Evolutionary conservation across 2,888 invertebrate species (phyloP).

Genomic region (Drosophila recens): DNA sequence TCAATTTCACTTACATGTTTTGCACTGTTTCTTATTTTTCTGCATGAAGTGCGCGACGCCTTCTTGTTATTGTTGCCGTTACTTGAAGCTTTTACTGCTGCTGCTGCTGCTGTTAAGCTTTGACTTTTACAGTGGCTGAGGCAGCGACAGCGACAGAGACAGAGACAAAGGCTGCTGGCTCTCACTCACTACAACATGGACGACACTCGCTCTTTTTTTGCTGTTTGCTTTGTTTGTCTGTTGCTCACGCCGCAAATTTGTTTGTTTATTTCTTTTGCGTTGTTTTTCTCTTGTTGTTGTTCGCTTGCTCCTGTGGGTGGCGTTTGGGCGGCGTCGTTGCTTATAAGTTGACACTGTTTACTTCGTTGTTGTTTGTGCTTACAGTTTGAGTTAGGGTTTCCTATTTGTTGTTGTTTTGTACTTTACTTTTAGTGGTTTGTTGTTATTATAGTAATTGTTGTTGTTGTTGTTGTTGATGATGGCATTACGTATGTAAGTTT

Average conservation of each 20-base stretch:
- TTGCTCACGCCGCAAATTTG: slow-evolving; percentile 48
- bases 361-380: slow-evolving; percentile 30
- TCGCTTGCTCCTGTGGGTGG: slow-evolving; percentile 28
- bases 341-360: slow-evolving; percentile 27
- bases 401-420: slow-evolving; percentile 42
- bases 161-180: background rate
- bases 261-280: slow-evolving; percentile 42
- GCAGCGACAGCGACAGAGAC: background rate
- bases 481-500: slow-evolving; percentile 10
- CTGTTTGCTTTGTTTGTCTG: slow-evolving; percentile 6
- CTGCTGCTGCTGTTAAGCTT: slow-evolving; percentile 37
- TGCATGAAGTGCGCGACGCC: slow-evolving; percentile 63
- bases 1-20: slow-evolving; percentile 78
- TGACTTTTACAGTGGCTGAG: slow-evolving; percentile 24
- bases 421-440: slow-evolving; percentile 18
- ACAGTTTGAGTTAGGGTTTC: slow-evolving; percentile 35
- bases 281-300: slow-evolving; percentile 3
- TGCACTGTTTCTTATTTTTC: slow-evolving; percentile 69
- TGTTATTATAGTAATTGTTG: slow-evolving; percentile 25
- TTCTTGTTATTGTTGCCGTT: slow-evolving; percentile 32
- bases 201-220: slow-evolving; percentile 8
- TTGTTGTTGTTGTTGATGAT: slow-evolving; percentile 26
- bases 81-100: slow-evolving; percentile 42
- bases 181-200: slow-evolving; percentile 14
- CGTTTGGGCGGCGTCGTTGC: slow-evolving; percentile 13